These are phyloP conservation scores for Schlechtendalia chinensis DNA, from an alignment of 1,140 invertebrate species.

Conservation along the genomic window DNA sequence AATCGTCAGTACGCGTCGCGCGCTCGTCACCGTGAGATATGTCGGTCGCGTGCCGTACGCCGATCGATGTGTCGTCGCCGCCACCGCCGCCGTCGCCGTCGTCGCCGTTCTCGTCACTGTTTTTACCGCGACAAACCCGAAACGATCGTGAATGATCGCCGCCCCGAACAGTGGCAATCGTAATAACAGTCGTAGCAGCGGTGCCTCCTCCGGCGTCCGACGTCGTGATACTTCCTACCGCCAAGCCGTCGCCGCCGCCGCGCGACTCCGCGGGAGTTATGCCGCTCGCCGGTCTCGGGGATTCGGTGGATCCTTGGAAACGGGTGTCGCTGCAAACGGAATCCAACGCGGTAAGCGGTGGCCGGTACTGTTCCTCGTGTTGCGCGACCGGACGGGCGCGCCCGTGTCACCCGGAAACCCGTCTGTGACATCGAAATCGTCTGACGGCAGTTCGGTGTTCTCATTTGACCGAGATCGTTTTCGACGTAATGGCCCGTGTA, in stretches of 20 bases:
- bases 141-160: no score
- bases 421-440: no score
- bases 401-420: no score
- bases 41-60: not conserved
- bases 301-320: constrained; percentile 51
- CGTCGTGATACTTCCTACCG: no score
- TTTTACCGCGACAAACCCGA: no score
- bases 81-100: not conserved
- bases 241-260: not conserved
- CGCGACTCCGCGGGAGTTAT: constrained; percentile 42
- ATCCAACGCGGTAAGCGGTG: constrained; percentile 35
- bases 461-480: no score
- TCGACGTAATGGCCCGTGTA: no score
- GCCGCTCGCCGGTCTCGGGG: constrained; percentile 51
- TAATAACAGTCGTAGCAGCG: not conserved
- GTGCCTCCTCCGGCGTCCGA: not conserved
- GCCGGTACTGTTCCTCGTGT: no score
- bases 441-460: no score
- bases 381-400: no score
- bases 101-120: not conserved
- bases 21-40: no score
- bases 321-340: constrained; percentile 50
- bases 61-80: not conserved
- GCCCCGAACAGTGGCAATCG: no score
- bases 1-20: not conserved